Conservation (phyloP, 2,797 vertebrate genomes). For the Brachyrhaphis roseni region DNA sequence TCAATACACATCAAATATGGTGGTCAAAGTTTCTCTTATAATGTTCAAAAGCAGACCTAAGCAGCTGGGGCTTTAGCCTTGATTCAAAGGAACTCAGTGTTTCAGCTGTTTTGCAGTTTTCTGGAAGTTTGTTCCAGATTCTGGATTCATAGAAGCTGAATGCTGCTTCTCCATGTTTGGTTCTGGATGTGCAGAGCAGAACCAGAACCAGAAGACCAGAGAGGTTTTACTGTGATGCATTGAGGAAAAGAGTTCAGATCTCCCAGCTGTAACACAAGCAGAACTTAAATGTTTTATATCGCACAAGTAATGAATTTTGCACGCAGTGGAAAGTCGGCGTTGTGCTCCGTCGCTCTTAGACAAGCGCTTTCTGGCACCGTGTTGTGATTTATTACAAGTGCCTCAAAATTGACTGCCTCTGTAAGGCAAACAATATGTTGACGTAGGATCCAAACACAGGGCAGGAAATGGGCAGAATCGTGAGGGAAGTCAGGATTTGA, state of each 20-base stretch:
- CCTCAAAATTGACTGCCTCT: background rate
- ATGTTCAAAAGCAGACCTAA: no score
- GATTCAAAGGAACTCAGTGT: no score
- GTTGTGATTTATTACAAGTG: background rate
- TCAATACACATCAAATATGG: no score
- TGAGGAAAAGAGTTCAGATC: background rate
- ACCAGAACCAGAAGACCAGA: no score
- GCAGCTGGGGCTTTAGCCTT: no score
- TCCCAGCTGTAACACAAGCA: slow-evolving; percentile 1
- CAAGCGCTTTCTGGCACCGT: background rate
- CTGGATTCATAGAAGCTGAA: no score
- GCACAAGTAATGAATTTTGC: slow-evolving; percentile 12
- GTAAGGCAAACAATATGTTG: background rate
- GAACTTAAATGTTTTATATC: slow-evolving; percentile 12
- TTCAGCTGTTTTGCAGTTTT: no score
- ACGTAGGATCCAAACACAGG: background rate
- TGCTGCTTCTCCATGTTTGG: no score
- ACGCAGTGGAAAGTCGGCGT: background rate
- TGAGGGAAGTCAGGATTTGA: background rate
- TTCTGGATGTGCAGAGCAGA: no score
- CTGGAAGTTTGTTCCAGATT: no score
- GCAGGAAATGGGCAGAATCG: background rate
- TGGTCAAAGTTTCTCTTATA: no score
- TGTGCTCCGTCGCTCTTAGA: background rate
- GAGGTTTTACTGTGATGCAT: no score